These are phyloP conservation scores for Ips nitidus DNA, from an alignment of 1,140 invertebrate genomes.

Conservation along the genomic window DNA sequence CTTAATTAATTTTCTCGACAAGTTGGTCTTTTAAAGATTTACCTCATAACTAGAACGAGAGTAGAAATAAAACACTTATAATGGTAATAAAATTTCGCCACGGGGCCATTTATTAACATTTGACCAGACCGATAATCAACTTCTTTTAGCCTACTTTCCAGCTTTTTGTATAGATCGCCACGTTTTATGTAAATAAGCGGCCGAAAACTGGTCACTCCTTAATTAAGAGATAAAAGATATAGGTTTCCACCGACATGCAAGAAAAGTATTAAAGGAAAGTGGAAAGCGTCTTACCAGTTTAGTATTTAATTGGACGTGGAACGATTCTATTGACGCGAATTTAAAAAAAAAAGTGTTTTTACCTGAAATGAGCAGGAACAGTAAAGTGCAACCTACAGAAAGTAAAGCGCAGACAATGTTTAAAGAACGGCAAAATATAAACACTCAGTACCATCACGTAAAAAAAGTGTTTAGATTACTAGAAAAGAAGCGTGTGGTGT, in stretches of 20 bases:
- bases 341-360: background rate
- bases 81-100: no score
- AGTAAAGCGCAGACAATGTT: background rate
- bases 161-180: background rate
- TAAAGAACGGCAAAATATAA: slow-evolving; percentile 1
- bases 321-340: background rate
- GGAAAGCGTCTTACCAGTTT: slow-evolving; percentile 1
- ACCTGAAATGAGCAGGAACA: background rate
- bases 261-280: slow-evolving; percentile 17
- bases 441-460: background rate
- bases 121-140: no score
- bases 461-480: slow-evolving; percentile 21
- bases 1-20: no score
- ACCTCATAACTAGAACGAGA: no score
- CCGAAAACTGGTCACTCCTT: slow-evolving; percentile 14
- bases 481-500: slow-evolving; percentile 18
- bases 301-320: slow-evolving; percentile 2
- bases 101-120: no score
- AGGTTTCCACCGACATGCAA: slow-evolving; percentile 7
- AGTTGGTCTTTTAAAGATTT: no score
- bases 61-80: no score
- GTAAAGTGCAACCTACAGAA: background rate
- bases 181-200: slow-evolving; percentile 1
- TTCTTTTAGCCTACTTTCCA: background rate
- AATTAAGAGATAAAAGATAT: slow-evolving; percentile 26